Conservation (phyloP, 2,888 invertebrate species). For the Drosophila monieri region DNA sequence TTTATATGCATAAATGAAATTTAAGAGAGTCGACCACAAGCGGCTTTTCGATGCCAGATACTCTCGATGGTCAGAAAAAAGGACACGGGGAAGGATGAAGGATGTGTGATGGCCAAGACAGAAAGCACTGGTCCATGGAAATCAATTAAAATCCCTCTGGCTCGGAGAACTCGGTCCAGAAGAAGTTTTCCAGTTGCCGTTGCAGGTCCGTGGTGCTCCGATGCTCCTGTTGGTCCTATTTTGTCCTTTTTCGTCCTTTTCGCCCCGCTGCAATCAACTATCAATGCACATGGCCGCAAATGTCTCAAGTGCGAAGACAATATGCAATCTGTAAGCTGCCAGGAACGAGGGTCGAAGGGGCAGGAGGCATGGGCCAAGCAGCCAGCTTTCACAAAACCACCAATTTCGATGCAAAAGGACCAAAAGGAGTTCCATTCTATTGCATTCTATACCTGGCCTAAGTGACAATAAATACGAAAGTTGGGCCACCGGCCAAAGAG, state of each 20-base stretch:
- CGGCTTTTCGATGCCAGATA: constrained; percentile 22
- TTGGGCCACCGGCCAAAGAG: constrained; percentile 42
- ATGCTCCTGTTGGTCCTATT: not conserved
- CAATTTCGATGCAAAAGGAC: constrained; percentile 57
- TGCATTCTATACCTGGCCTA: constrained; percentile 20
- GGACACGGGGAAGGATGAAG: constrained; percentile 14
- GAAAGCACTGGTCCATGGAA: constrained; percentile 78
- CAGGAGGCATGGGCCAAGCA: constrained; percentile 30
- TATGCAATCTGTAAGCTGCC: constrained; percentile 36
- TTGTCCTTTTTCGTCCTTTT: constrained; percentile 46
- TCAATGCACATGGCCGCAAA: constrained; percentile 62
- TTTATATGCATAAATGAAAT: constrained; percentile 30
- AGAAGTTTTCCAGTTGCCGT: constrained; percentile 2
- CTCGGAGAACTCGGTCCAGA: constrained; percentile 52
- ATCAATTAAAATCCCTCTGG: constrained; percentile 81
- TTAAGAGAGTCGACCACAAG: constrained; percentile 33
- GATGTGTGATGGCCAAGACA: constrained; percentile 68
- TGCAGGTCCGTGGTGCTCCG: not conserved
- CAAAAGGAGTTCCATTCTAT: not conserved
- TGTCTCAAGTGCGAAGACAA: constrained; percentile 43
- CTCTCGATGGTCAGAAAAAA: constrained; percentile 23
- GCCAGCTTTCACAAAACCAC: constrained; percentile 73
- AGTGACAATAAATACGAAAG: constrained; percentile 72
- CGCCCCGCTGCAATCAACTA: constrained; percentile 67
- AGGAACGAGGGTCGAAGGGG: not conserved